phyloP scores from a whole-genome alignment of 2,113 vertebrate species.

The Gallinago media region DNA sequence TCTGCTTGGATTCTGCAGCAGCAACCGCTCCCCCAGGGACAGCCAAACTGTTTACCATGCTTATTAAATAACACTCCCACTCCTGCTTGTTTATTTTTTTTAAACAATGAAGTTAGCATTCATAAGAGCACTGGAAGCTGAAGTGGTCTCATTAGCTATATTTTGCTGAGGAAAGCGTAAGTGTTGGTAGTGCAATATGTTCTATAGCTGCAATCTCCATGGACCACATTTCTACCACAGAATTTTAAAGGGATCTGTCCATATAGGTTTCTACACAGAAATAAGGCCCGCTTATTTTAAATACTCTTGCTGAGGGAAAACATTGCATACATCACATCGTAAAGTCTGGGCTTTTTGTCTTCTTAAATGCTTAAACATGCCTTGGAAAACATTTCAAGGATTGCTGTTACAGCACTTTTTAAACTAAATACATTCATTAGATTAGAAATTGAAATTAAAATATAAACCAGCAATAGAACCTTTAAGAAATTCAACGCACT shows the following conservation, averaged over 20 bases:
- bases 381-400: background rate
- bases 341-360: background rate
- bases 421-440: background rate
- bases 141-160: background rate
- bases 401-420: background rate
- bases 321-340: fast-evolving
- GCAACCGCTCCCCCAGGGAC: background rate
- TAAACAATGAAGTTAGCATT: background rate
- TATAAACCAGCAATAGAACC: background rate
- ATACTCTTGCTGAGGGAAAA: background rate
- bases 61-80: background rate
- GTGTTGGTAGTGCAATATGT: background rate
- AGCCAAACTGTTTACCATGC: background rate
- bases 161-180: background rate
- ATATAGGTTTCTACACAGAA: background rate
- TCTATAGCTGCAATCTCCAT: background rate
- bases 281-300: background rate
- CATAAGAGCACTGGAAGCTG: background rate
- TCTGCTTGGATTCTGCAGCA: background rate
- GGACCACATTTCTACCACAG: background rate
- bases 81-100: background rate
- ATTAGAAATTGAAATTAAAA: background rate
- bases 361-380: background rate
- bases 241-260: background rate
- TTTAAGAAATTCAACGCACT: background rate